Conservation (phyloP, 2,113 vertebrate genomes). For the human region DNA sequence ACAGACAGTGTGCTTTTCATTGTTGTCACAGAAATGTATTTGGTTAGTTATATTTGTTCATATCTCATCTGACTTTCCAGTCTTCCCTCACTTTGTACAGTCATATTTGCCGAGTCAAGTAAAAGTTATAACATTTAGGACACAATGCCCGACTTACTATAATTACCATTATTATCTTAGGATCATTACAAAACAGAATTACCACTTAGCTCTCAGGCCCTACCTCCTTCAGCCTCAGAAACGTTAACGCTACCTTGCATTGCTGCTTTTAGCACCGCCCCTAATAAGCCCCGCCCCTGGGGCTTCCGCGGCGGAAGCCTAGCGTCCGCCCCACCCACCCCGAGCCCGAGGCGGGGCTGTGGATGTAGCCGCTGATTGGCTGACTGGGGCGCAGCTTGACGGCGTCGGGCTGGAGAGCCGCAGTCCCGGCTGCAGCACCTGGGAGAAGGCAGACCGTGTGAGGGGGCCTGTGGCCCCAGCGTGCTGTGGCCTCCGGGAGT, state of each 20-base stretch:
- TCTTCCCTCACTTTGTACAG: not conserved
- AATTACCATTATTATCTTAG: not conserved
- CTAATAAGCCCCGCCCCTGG: fast-evolving
- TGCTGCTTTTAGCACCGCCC: fast-evolving
- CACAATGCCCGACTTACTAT: not conserved
- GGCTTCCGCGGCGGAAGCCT: fast-evolving
- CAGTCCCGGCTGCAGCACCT: fast-evolving
- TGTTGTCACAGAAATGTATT: not conserved
- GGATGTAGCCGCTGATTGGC: constrained; percentile 42
- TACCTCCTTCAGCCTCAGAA: not conserved
- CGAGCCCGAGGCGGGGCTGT: not conserved
- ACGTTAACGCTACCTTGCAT: not conserved
- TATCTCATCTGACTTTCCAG: not conserved
- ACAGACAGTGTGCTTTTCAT: not conserved
- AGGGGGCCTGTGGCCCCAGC: fast-evolving
- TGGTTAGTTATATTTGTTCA: not conserved
- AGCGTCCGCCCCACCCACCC: not conserved
- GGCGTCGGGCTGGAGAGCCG: not conserved
- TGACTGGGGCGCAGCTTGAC: constrained; percentile 46
- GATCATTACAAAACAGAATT: not conserved
- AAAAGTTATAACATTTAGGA: not conserved
- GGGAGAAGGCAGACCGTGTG: not conserved
- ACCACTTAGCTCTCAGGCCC: not conserved
- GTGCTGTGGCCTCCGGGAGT: not conserved
- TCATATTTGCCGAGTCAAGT: not conserved